Conservation (phyloP, 2,113 vertebrate species). For the Myanophis thanlyinensis region DNA sequence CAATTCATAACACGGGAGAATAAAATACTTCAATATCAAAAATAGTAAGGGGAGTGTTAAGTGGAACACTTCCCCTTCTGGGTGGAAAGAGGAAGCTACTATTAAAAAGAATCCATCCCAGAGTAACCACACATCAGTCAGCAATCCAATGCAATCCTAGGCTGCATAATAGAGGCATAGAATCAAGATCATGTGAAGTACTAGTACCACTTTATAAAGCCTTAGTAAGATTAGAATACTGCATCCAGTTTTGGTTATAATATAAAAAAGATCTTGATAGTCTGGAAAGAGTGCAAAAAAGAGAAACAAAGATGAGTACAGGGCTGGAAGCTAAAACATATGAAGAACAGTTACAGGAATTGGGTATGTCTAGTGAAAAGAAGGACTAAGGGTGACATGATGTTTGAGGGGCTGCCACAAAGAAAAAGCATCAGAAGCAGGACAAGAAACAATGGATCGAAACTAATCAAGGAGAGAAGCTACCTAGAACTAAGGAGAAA, state of each 20-base stretch:
- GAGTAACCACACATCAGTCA: not conserved
- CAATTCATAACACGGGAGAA: not conserved
- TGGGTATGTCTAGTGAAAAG: not conserved
- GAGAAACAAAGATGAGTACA: not conserved
- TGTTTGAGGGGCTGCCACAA: not conserved
- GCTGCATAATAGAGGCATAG: not conserved
- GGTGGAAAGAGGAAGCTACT: not conserved
- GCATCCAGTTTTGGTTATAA: not conserved
- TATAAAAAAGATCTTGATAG: not conserved
- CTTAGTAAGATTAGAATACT: not conserved
- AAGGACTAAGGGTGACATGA: not conserved
- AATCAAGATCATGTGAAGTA: not conserved
- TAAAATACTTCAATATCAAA: not conserved
- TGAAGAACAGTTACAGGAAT: not conserved
- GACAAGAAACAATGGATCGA: not conserved
- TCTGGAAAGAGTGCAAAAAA: not conserved
- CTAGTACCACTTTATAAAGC: not conserved
- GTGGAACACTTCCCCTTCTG: not conserved
- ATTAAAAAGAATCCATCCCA: not conserved
- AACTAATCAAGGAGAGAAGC: not conserved
- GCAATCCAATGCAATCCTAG: not conserved
- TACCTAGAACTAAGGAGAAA: not conserved
- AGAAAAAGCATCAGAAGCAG: not conserved
- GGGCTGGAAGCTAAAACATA: not conserved
- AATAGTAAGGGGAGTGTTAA: not conserved